A percentile compares a stretch with the other conserved stretches of the same genome.
Evolutionary conservation across 2,797 vertebrate genomes (phyloP).

Genomic region (Smutsia temminckii): DNA sequence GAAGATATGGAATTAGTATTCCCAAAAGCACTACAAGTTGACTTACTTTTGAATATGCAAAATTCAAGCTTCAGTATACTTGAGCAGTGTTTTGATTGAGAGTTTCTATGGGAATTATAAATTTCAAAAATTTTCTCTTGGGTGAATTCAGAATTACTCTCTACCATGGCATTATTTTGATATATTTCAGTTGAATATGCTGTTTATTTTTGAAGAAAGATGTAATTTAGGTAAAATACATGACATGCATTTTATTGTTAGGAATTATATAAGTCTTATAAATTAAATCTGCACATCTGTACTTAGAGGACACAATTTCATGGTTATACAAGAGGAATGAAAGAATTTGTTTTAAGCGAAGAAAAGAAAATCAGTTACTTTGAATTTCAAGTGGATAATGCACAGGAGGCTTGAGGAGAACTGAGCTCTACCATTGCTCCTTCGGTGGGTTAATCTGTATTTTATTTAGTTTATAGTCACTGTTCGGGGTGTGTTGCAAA

Average conservation of each 20-base stretch:
- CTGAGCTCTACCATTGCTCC: not conserved
- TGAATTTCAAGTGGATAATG: not conserved
- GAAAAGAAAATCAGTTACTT: not conserved
- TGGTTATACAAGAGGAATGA: not conserved
- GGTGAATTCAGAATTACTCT: not conserved
- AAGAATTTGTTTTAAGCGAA: conserved; percentile 33
- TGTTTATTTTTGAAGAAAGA: conserved; percentile 50
- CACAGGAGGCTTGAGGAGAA: not conserved
- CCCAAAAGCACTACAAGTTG: not conserved
- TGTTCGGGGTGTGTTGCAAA: not conserved
- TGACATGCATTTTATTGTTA: not conserved
- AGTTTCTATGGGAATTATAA: conserved; percentile 16
- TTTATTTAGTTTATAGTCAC: not conserved
- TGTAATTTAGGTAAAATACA: conserved; percentile 26
- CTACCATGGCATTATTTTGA: not conserved
- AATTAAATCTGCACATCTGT: not conserved
- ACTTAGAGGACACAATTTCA: not conserved
- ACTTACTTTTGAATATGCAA: conserved; percentile 48
- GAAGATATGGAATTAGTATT: not conserved
- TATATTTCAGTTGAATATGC: conserved; percentile 39
- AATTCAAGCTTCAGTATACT: not conserved
- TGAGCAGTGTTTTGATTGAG: conserved; percentile 42
- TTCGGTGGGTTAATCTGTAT: not conserved
- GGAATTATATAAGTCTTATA: conserved; percentile 33
- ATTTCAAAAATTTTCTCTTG: conserved; percentile 29